Percentiles rank a stretch among this genome's conserved stretches.
Conservation (phyloP, 2,888 invertebrate genomes). For the Rugalucina vietnamica region DNA sequence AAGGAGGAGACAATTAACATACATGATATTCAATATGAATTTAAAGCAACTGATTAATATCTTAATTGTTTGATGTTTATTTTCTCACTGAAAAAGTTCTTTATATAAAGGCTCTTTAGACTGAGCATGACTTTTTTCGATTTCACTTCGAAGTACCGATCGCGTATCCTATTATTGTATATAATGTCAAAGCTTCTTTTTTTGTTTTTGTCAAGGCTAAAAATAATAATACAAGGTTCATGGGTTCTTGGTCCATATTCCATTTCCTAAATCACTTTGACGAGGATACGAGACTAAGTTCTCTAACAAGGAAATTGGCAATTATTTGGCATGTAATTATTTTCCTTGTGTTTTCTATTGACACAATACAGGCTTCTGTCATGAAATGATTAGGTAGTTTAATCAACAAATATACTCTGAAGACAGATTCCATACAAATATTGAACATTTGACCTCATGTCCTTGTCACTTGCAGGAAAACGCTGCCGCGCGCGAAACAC, state of each 20-base stretch:
- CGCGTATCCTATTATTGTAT: no score
- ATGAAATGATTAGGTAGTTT: neutral
- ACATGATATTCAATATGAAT: no score
- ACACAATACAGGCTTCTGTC: neutral
- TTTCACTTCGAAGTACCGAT: no score
- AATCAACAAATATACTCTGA: neutral
- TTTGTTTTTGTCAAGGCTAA: no score
- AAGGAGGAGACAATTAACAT: no score
- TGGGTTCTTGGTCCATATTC: neutral
- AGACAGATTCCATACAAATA: neutral
- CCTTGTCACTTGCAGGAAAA: neutral
- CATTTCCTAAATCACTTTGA: neutral
- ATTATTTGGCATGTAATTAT: constrained; percentile 1
- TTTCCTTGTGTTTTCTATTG: neutral
- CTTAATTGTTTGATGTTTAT: no score
- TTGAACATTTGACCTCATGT: neutral
- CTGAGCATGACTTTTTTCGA: no score
- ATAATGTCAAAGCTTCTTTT: no score
- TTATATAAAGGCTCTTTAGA: no score
- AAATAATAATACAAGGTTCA: no score
- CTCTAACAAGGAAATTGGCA: neutral
- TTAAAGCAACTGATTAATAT: no score
- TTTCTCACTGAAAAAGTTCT: no score
- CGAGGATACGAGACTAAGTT: neutral
- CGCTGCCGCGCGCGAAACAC: neutral